Evolutionary conservation across 1,140 invertebrate species (phyloP).

Genomic region (Oscheius sp.): DNA sequence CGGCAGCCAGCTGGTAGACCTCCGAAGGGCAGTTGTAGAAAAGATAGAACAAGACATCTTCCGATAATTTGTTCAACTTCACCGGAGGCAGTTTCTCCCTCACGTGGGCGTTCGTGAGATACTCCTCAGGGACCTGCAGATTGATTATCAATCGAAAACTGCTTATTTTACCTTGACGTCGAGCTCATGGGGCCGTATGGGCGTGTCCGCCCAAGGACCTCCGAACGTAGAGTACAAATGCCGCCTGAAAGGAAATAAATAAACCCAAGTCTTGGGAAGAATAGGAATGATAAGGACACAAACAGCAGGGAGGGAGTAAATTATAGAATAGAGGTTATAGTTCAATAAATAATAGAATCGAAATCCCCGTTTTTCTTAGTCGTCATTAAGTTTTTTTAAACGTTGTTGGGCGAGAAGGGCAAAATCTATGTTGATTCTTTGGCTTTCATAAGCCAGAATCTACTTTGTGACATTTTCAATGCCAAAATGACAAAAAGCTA

Average conservation of each 20-base stretch:
- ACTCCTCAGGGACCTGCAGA: conserved; percentile 84
- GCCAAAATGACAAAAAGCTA: not conserved
- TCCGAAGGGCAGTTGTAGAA: conserved; percentile 99
- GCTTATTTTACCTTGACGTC: conserved; percentile 86
- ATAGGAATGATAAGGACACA: too few species aligned
- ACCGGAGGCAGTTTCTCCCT: conserved; percentile 78
- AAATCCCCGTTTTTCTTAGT: too few species aligned
- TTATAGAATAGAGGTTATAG: too few species aligned
- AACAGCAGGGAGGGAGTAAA: too few species aligned
- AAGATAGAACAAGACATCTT: conserved; percentile 97
- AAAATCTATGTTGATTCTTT: too few species aligned
- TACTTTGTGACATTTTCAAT: too few species aligned
- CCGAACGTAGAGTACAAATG: conserved; percentile 94
- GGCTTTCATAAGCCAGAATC: too few species aligned
- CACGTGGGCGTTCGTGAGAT: conserved; percentile 81
- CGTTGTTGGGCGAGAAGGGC: too few species aligned
- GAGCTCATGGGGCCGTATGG: conserved; percentile 88
- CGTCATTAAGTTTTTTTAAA: too few species aligned
- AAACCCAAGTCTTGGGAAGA: too few species aligned
- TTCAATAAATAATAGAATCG: too few species aligned
- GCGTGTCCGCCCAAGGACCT: conserved; percentile 93
- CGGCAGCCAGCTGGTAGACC: conserved; percentile 90
- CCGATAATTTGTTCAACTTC: conserved; percentile 92
- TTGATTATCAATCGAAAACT: too few species aligned
- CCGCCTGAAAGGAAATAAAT: conserved; percentile 57